Evolutionary conservation across 2,797 vertebrate species (phyloP).

Genomic region (Loriculus beryllinus): DNA sequence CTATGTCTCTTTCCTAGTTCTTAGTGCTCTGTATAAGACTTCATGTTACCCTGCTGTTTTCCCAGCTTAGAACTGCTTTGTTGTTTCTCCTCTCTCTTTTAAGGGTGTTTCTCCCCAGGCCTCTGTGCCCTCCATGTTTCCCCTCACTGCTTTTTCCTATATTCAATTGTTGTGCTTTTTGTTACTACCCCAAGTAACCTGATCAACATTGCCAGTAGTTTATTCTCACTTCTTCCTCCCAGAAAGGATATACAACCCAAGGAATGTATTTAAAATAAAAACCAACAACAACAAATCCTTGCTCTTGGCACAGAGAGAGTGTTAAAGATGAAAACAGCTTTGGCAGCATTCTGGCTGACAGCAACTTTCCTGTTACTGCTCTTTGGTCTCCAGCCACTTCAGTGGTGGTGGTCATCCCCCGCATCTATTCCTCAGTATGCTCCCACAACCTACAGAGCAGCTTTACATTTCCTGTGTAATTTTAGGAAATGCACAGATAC

Average conservation of each 20-base stretch:
- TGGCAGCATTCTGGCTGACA: not conserved
- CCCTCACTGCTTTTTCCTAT: not conserved
- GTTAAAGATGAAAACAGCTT: not conserved
- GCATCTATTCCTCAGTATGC: not conserved
- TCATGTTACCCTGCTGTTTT: not conserved
- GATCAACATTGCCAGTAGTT: not conserved
- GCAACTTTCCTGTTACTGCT: not conserved
- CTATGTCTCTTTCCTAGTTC: not conserved
- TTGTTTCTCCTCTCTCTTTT: not conserved
- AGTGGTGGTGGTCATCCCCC: not conserved
- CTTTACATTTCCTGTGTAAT: not conserved
- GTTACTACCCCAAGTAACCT: not conserved
- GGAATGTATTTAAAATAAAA: not conserved
- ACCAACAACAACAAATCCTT: not conserved
- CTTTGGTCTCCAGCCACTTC: not conserved
- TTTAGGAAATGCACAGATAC: not conserved
- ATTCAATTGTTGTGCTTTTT: not conserved
- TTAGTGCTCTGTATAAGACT: not conserved
- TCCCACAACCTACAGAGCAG: not conserved
- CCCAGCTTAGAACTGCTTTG: not conserved
- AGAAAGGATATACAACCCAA: not conserved
- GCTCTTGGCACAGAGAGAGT: not conserved
- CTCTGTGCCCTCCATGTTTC: not conserved
- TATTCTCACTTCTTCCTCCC: not conserved
- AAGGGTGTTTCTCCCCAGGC: not conserved